Evolutionary conservation across 2,797 vertebrate genomes (phyloP), one percentile per base, ranked within the genome.

Genomic region (Chaetodon trifasciatus): DNA sequence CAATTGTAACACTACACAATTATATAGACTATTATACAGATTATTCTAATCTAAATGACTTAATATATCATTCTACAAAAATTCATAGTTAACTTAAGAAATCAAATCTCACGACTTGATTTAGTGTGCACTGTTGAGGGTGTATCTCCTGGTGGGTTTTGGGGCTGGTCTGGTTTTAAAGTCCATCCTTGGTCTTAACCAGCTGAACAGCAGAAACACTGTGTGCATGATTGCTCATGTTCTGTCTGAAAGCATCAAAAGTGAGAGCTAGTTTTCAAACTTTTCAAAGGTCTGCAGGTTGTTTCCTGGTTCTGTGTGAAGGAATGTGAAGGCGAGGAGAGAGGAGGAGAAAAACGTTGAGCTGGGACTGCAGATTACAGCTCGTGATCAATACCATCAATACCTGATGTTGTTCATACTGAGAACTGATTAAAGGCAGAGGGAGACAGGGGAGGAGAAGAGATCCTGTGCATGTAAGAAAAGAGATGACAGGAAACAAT

Each of bases 301-400:
- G 42, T 58, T 37, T 64, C 37, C 23, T 49, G 46, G 4, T 23
- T 61, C 64, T 61, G 42, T 21, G 58, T 28, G 69, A 64, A 37
- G 62, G 32, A 67, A 76, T 76, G 70, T 69, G 8, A 39, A 60
- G 44, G 73, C 9, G 16, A 62, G 46, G 1, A 67, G 35, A 57
- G 72, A 37, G 52, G 65, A 44, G 35, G 24, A 44, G 42, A 21
- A 61, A 66, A 56, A 52, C 44, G 13, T 42, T 28, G 61, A 67
- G 46, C 52, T 32, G 39, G 11, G 35, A n/a, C 58, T 70, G 65
- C 37, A 72, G 57, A 65, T 76, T 71, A 71, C 53, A 73, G 69
- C 19, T 47, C 35, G 35, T 44, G 73, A 68, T 87, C 79, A 55
- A 87, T 79, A 67, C 2, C 23, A 42, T 73, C 71, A 21, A 79